A percentile compares a stretch with the other conserved stretches of the same genome.
Evolutionary conservation across 2,888 invertebrate species (phyloP).

Genomic region (Tridacna crocea): DNA sequence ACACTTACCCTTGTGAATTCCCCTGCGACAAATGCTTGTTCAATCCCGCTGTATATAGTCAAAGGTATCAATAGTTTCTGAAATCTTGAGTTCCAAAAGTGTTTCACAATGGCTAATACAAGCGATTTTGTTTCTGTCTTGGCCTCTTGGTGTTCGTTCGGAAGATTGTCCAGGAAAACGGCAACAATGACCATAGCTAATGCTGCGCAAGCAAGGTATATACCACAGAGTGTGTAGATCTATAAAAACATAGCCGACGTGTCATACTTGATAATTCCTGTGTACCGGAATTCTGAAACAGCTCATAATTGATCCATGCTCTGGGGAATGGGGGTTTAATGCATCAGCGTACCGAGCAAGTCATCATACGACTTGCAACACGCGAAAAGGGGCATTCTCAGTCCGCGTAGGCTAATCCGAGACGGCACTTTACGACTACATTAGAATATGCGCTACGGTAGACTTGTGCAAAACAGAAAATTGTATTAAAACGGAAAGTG

Average conservation of each 20-base stretch:
- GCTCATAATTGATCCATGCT: too few relatives aligned
- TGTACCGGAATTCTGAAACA: too few relatives aligned
- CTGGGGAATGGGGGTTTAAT: too few relatives aligned
- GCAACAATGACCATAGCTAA: slow-evolving; percentile 94
- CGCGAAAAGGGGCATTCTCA: too few relatives aligned
- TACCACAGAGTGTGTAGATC: slow-evolving; percentile 94
- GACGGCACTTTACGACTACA: too few relatives aligned
- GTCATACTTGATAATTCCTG: too few relatives aligned
- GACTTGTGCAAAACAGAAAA: too few relatives aligned
- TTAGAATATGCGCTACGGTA: too few relatives aligned
- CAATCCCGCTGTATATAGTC: slow-evolving; percentile 98
- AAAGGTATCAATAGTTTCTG: slow-evolving; percentile 97
- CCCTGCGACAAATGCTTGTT: slow-evolving; percentile 97
- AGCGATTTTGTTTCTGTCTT: slow-evolving; percentile 28
- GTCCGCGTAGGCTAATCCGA: too few relatives aligned
- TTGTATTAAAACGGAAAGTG: too few relatives aligned
- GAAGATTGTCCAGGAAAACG: slow-evolving; percentile 90
- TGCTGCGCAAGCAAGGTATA: slow-evolving; percentile 94
- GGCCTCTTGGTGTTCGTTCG: slow-evolving; percentile 46
- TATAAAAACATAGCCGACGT: slow-evolving; percentile 84
- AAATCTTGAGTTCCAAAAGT: slow-evolving; percentile 93
- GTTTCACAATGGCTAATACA: slow-evolving; percentile 87
- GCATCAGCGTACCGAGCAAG: too few relatives aligned
- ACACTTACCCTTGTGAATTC: slow-evolving; percentile 85
- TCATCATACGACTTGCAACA: too few relatives aligned